Base-by-base conservation (phyloP, 2,113 vertebrate genomes). In the Eleginops maclovinus region DNA sequence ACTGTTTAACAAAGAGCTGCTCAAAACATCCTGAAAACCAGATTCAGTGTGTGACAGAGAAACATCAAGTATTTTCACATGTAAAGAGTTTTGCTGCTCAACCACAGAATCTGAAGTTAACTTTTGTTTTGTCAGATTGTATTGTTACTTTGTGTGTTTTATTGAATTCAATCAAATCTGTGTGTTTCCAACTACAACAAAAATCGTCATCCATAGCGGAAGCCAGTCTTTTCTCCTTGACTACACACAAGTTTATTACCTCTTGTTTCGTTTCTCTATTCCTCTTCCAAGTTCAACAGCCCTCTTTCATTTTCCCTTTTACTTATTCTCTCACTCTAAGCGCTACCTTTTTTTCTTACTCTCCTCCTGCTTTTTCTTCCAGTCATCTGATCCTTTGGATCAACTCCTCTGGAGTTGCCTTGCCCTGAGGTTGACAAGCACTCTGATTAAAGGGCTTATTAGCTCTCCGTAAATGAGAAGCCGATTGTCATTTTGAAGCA, bases 391-490 rank as follows among this genome's bases (percentile, higher is more conserved):
- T 91, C 88, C 81, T 89, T 83, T 79, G 81, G 88, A 91, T 89
- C 79, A 87, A 75, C 87, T 88, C 82, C 79, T 89, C 86, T 78
- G 68, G 85, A 79, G 79, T 77, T 77, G 72, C 75, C 62, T 79
- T 84, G 81, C 76, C 86, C 84, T 11, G 47, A 88, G 81, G 85
- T 86, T 89, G 93, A 93, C 91, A 89, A 78, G 89, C 61, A 62
- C 87, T 87, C 90, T 92, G 89, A 93, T 93, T 93, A 90, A 93
- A 93, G 89, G 84, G 71, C 89, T 90, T 88, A 90, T 93, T 92
- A 92, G 86, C 82, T 76, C 40, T 76, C 77, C 76, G 81, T 83
- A 88, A 88, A 87, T 81, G 87, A 91, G 87, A 86, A 83, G 86
- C 77, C 46, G 77, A 85, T 76, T 87, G 91, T 91, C 87, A 92